Evolutionary conservation across 2,113 vertebrate species (phyloP).

Genomic region (Lepidothrix coronata): DNA sequence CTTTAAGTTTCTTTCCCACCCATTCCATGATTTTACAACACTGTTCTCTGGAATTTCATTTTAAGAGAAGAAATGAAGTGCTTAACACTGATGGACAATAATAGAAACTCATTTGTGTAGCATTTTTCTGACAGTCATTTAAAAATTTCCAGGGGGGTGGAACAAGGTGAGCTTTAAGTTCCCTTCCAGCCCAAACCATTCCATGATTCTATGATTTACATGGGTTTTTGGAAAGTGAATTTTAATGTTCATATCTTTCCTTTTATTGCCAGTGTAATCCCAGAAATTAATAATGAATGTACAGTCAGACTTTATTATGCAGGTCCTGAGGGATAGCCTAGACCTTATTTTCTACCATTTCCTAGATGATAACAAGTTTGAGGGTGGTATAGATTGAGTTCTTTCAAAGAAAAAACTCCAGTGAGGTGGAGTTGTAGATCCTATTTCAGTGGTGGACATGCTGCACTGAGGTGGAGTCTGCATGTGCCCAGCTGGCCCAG

Average conservation of each 20-base stretch:
- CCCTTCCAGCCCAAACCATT: neutral
- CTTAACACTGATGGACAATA: neutral
- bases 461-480: neutral
- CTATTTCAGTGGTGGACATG: neutral
- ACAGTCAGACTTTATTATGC: neutral
- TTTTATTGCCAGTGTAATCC: neutral
- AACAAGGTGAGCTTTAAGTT: neutral
- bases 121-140: neutral
- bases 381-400: neutral
- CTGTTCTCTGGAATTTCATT: neutral
- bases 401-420: neutral
- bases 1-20: neutral
- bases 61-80: neutral
- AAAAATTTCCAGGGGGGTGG: neutral
- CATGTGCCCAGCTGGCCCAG: neutral
- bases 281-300: neutral
- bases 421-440: neutral
- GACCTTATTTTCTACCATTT: neutral
- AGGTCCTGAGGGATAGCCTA: neutral
- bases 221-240: neutral
- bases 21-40: neutral
- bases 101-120: neutral
- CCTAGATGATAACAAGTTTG: neutral
- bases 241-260: neutral
- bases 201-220: neutral